Percentiles rank a stretch among this genome's conserved stretches.
phyloP scores from a whole-genome alignment of 2,113 vertebrate genomes.

The Glaucidium brasilianum region DNA sequence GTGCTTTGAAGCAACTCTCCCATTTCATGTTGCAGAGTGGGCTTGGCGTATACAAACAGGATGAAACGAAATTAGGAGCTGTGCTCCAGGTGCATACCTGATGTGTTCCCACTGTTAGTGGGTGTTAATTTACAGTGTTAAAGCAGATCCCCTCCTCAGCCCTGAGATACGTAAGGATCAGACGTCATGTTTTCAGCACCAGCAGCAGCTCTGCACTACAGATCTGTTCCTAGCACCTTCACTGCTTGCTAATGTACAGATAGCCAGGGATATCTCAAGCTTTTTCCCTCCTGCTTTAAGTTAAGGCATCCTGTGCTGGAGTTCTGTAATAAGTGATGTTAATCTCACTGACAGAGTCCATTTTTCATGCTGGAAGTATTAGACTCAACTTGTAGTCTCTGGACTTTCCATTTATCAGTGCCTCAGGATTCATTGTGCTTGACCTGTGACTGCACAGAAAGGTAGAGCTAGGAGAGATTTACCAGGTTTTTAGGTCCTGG shows the following conservation, averaged over 20 bases:
- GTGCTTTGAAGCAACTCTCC: not conserved
- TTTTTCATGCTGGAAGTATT: not conserved
- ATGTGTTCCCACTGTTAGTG: not conserved
- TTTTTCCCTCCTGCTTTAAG: not conserved
- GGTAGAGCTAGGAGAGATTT: not conserved
- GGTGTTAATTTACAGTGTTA: not conserved
- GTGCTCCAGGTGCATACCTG: not conserved
- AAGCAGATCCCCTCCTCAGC: not conserved
- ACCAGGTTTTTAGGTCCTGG: not conserved
- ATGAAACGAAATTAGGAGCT: not conserved
- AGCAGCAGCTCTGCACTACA: not conserved
- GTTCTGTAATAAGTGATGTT: not conserved
- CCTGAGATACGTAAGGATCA: fast-evolving
- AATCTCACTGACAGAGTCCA: not conserved
- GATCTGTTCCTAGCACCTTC: not conserved
- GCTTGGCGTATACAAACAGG: not conserved
- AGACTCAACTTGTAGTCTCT: not conserved
- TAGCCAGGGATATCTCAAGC: not conserved
- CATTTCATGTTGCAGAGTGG: fast-evolving
- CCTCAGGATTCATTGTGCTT: not conserved
- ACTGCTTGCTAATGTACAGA: not conserved
- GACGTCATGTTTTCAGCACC: not conserved
- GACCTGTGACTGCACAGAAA: not conserved
- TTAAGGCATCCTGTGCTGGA: not conserved
- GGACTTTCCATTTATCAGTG: not conserved